These are phyloP conservation scores for Riparia riparia DNA, from an alignment of 2,113 vertebrate genomes.

Conservation along the genomic window DNA sequence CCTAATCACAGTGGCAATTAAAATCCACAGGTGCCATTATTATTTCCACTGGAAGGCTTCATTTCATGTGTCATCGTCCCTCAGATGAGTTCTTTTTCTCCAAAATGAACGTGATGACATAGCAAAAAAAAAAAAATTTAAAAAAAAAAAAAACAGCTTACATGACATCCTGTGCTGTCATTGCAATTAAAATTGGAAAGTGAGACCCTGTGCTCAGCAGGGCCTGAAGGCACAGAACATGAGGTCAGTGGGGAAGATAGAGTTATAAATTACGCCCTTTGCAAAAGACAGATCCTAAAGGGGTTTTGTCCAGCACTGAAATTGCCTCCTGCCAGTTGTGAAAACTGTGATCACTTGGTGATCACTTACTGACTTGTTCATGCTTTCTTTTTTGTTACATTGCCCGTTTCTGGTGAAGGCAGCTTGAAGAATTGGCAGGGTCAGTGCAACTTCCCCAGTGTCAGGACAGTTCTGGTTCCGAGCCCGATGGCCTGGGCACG, in stretches of 20 bases:
- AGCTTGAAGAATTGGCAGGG: not conserved
- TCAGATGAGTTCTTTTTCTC: not conserved
- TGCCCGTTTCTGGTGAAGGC: not conserved
- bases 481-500: not conserved
- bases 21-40: not conserved
- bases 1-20: not conserved
- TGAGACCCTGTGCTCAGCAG: not conserved
- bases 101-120: not conserved
- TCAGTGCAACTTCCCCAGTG: not conserved
- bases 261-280: not conserved
- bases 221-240: not conserved
- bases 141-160: not conserved
- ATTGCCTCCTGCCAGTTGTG: not conserved
- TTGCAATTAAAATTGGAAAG: not conserved
- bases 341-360: not conserved
- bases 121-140: not conserved
- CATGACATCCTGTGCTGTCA: not conserved
- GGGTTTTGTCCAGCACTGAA: not conserved
- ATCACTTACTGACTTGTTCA: not conserved
- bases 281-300: not conserved
- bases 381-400: not conserved
- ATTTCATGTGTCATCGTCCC: not conserved
- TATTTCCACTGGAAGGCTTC: not conserved
- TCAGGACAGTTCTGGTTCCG: not conserved
- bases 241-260: not conserved